Evolutionary conservation across 2,797 vertebrate species (phyloP).

Genomic region (Coluber constrictor): DNA sequence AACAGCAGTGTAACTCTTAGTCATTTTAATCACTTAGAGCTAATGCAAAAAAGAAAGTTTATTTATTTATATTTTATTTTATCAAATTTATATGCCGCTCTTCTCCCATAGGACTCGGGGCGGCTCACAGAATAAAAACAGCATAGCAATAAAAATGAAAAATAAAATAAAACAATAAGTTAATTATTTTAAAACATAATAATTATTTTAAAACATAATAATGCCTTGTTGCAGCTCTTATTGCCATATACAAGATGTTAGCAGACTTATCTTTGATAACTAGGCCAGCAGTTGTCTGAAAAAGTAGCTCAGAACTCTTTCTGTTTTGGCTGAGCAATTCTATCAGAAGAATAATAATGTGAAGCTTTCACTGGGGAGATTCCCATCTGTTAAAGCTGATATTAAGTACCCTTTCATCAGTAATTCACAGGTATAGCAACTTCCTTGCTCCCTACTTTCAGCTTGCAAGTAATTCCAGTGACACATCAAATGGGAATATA

Average conservation of each 20-base stretch:
- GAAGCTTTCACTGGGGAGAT: not conserved
- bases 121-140: no score
- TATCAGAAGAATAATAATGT: constrained; percentile 20
- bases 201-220: not conserved
- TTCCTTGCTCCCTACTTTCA: constrained; percentile 36
- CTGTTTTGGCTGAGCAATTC: not conserved
- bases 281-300: not conserved
- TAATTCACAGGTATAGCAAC: constrained; percentile 37
- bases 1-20: not conserved
- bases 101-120: no score
- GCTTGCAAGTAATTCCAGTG: constrained; percentile 57
- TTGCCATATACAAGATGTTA: not conserved
- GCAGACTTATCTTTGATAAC: not conserved
- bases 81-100: no score
- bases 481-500: constrained; percentile 61
- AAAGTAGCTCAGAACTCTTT: constrained; percentile 2
- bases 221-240: not conserved
- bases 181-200: no score
- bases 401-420: constrained; percentile 30
- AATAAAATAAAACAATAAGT: no score
- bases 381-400: constrained; percentile 29
- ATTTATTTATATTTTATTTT: no score
- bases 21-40: not conserved
- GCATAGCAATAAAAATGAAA: no score
- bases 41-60: not conserved